Evolutionary conservation across 2,888 invertebrate genomes (phyloP), one percentile per base, ranked within the genome.

Genomic region (Oxycera nigricornis): DNA sequence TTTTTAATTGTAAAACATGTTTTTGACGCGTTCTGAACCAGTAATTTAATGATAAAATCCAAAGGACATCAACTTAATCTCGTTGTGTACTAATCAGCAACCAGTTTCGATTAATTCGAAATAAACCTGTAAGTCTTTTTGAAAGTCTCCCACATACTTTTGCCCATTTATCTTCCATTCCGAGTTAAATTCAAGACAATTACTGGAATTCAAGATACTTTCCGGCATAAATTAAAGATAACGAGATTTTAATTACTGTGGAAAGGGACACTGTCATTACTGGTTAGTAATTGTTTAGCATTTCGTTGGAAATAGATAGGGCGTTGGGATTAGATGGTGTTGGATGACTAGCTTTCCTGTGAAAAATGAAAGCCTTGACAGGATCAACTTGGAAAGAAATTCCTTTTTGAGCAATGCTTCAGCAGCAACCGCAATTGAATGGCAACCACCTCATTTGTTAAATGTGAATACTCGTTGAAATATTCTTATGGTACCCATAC

Each of bases 241-340:
- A 67, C 41, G 65, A 67, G 65, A 30, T 70, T 70, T 52, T 52
- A 70, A 52, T 70, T 70, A 70, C 70, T 22, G 31, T 70, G 70
- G 52, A 11, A 55, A 55, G 28, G 70, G 52, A 52, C 52, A 65
- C 14, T 11, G 41, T 26, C 65, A 39, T 65, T 65, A 65, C 65
- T 65, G 65, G 24, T 17, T 65, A 65, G 65, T 41, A 65, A 65
- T 65, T 65, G 65, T 65, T 65, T 65, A 65, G 41, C 41, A 41
- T 65, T 65, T 65, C 41, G 20, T 30, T 22, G 24, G 65, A 41
- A 65, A 39, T 41, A 20, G 11, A 31, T 55, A 52, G 55, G 7
- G 20, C 24, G 46, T n/a, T 6, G 30, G 20, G 17, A 22, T 30
- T 26, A 50, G 17, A 50, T 4, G 14, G 22, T 17, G 26, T 30